A percentile compares a stretch with the other conserved stretches of the same genome.
Conservation (phyloP, 2,888 invertebrate species). For the Orthosia incerta region DNA sequence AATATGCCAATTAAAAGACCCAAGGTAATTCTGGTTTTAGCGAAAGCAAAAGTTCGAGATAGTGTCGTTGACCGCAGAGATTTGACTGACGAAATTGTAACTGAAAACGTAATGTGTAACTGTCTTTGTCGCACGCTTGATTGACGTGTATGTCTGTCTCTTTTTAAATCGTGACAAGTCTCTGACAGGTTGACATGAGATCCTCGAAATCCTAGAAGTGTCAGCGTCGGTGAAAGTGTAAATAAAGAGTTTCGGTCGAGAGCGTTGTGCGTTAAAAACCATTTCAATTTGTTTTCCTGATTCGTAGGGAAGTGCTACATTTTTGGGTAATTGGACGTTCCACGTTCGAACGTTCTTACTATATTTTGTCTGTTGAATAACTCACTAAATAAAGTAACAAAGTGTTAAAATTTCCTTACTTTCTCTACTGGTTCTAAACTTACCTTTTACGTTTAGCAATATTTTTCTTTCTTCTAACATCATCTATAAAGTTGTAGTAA, state of each 20-base stretch:
- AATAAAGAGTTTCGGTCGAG: slow-evolving; percentile 75
- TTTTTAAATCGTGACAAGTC: slow-evolving; percentile 64
- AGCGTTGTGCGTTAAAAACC: slow-evolving; percentile 73
- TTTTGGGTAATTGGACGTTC: slow-evolving; percentile 37
- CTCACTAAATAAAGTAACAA: background rate
- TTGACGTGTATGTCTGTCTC: slow-evolving; percentile 61
- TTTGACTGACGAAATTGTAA: slow-evolving; percentile 73
- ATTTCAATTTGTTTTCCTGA: slow-evolving; percentile 63
- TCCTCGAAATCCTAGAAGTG: slow-evolving; percentile 77
- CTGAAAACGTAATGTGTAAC: slow-evolving; percentile 63
- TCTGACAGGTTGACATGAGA: slow-evolving; percentile 73
- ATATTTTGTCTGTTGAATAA: background rate
- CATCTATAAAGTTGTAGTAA: background rate
- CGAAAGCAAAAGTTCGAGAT: slow-evolving; percentile 81
- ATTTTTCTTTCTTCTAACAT: background rate
- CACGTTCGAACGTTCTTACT: background rate
- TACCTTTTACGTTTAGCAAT: background rate
- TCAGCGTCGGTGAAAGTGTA: slow-evolving; percentile 83
- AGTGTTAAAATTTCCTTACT: background rate
- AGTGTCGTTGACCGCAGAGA: slow-evolving; percentile 77
- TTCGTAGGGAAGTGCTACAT: slow-evolving; percentile 50
- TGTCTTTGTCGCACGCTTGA: slow-evolving; percentile 58
- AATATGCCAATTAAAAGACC: slow-evolving; percentile 64
- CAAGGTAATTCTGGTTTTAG: slow-evolving; percentile 68
- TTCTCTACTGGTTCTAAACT: background rate